These are phyloP conservation scores for Bradypodion ventrale DNA, from an alignment of 2,797 vertebrate species.

Conservation along the genomic window DNA sequence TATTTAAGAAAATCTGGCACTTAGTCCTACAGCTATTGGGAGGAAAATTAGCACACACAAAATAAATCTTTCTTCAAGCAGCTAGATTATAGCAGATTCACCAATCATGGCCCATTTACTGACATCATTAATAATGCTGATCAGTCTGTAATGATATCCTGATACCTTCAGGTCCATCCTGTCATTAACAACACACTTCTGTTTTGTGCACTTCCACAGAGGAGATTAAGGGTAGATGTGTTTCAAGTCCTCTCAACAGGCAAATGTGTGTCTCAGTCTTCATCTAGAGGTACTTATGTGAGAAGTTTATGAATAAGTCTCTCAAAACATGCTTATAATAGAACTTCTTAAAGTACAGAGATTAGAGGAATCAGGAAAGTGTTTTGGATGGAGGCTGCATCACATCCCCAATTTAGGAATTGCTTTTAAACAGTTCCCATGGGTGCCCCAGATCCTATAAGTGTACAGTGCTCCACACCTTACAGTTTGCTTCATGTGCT, in stretches of 20 bases:
- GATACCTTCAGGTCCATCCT: slow-evolving; percentile 6
- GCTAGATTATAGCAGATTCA: slow-evolving; percentile 7
- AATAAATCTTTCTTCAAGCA: slow-evolving; percentile 21
- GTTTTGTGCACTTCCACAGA: not conserved
- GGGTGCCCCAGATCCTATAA: not conserved
- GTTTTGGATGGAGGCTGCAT: not conserved
- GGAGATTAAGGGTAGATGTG: slow-evolving; percentile 5
- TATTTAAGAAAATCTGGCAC: slow-evolving; percentile 38
- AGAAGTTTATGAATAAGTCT: not conserved
- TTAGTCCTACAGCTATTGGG: slow-evolving; percentile 26
- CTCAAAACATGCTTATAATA: not conserved
- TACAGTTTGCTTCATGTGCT: no score
- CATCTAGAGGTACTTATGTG: not conserved
- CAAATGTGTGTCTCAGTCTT: not conserved
- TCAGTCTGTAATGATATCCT: not conserved
- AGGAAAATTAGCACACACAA: slow-evolving; percentile 30
- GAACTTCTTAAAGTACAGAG: not conserved
- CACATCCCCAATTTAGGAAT: not conserved
- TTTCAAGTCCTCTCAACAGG: slow-evolving; percentile 9
- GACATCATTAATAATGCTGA: slow-evolving; percentile 4
- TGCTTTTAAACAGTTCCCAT: not conserved
- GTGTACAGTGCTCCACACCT: no score
- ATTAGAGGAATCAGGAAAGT: not conserved
- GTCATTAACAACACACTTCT: not conserved
- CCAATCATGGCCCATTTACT: slow-evolving; percentile 21